Conservation (phyloP, 2,888 invertebrate genomes). For the Thereva nobilitata region DNA sequence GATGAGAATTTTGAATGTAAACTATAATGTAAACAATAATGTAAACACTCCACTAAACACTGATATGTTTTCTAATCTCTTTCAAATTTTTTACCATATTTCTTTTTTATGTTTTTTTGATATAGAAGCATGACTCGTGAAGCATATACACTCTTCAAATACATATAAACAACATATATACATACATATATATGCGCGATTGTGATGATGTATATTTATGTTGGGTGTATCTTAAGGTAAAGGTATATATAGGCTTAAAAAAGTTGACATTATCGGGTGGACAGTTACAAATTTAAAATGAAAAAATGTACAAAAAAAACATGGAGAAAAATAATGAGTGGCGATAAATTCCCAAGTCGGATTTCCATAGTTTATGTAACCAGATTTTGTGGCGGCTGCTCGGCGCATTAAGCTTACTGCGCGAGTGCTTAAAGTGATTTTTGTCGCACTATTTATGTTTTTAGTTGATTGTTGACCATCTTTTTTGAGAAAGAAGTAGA, state of each 20-base stretch:
- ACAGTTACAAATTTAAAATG: conserved; percentile 31
- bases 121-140: no score
- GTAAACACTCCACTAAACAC: not conserved
- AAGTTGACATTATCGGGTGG: conserved; percentile 12
- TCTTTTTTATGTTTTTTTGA: no score
- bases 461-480: not conserved
- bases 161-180: no score
- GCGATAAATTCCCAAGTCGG: conserved; percentile 23
- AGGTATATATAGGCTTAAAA: conserved; percentile 3
- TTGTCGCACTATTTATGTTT: not conserved
- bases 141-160: no score
- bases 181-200: no score
- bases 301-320: conserved; percentile 1
- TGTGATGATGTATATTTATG: no score
- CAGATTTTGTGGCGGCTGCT: conserved; percentile 5
- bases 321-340: conserved; percentile 23
- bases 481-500: not conserved
- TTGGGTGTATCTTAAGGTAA: not conserved
- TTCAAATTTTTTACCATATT: no score
- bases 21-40: conserved; percentile 26
- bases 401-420: conserved; percentile 12
- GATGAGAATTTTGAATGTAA: conserved; percentile 18
- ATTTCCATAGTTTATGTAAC: conserved; percentile 8
- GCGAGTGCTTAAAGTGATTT: not conserved
- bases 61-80: no score